A percentile compares a stretch with the other conserved stretches of the same genome.
phyloP scores from a whole-genome alignment of 2,888 invertebrate species.

The Acrocera orbiculus region DNA sequence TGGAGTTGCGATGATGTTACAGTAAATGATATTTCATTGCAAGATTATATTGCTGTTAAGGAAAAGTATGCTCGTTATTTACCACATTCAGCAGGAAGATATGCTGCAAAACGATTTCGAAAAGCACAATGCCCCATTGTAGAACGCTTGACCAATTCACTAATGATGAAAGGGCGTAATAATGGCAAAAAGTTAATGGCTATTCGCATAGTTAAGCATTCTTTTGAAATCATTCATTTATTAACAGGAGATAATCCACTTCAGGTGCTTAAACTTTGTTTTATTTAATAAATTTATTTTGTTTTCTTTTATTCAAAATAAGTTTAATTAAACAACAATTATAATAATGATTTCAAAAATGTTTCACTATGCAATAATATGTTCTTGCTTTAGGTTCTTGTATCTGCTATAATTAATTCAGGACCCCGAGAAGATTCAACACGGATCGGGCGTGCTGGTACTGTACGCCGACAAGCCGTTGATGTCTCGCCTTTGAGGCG shows the following conservation, averaged over 20 bases:
- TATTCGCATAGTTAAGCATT: constrained; percentile 95
- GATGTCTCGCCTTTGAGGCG: constrained; percentile 96
- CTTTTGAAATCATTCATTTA: constrained; percentile 96
- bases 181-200: constrained; percentile 99
- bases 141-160: constrained; percentile 88
- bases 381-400: constrained; percentile 46
- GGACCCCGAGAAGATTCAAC: constrained; percentile 99
- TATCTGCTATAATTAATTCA: constrained; percentile 96
- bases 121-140: constrained; percentile 99
- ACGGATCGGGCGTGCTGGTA: constrained; percentile 98
- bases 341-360: too few species aligned
- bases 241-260: constrained; percentile 75
- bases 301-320: too few species aligned
- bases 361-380: too few species aligned
- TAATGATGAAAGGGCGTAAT: constrained; percentile 99
- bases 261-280: too few species aligned
- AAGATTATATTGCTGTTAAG: constrained; percentile 90
- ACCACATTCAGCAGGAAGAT: constrained; percentile 96
- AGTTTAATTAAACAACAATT: too few species aligned
- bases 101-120: constrained; percentile 94
- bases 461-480: constrained; percentile 98
- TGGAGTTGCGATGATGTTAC: constrained; percentile 97
- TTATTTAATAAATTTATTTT: too few species aligned
- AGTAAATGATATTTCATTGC: constrained; percentile 93
- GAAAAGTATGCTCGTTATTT: constrained; percentile 98